Conservation (phyloP, 2,113 vertebrate genomes). For the Epinephelus lanceolatus region DNA sequence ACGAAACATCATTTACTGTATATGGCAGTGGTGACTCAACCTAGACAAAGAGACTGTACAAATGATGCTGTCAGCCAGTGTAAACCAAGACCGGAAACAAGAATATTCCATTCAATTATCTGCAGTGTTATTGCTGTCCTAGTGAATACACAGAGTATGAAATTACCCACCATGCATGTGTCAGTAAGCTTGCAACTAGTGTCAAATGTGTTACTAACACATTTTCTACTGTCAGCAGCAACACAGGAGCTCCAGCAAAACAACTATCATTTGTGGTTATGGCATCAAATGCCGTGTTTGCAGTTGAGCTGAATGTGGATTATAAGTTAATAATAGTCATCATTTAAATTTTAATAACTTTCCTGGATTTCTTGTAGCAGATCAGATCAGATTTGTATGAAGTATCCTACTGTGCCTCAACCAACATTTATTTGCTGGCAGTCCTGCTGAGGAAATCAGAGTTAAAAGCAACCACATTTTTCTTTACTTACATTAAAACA, state of each 20-base stretch:
- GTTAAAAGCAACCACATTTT: background rate
- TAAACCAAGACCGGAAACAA: background rate
- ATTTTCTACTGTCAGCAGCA: background rate
- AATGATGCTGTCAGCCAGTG: background rate
- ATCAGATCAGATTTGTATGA: background rate
- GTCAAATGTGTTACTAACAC: background rate
- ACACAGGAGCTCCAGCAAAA: background rate
- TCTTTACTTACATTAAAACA: background rate
- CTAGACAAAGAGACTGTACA: slow-evolving; percentile 10
- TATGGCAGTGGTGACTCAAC: background rate
- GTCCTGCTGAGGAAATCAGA: too few species aligned
- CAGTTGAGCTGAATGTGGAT: background rate
- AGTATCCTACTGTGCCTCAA: background rate
- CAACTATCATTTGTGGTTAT: background rate
- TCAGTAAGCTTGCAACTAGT: background rate
- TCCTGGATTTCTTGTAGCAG: background rate
- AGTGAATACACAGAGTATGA: background rate
- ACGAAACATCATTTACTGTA: background rate
- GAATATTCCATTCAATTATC: background rate
- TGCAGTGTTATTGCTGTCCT: background rate
- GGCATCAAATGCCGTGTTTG: background rate
- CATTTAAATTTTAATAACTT: background rate
- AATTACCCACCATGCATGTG: background rate
- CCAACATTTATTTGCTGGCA: background rate
- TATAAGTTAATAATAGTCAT: background rate